Evolutionary conservation across 2,888 invertebrate genomes (phyloP), one percentile per base, ranked within the genome.

Genomic region (Drosophila quasianomalipes): DNA sequence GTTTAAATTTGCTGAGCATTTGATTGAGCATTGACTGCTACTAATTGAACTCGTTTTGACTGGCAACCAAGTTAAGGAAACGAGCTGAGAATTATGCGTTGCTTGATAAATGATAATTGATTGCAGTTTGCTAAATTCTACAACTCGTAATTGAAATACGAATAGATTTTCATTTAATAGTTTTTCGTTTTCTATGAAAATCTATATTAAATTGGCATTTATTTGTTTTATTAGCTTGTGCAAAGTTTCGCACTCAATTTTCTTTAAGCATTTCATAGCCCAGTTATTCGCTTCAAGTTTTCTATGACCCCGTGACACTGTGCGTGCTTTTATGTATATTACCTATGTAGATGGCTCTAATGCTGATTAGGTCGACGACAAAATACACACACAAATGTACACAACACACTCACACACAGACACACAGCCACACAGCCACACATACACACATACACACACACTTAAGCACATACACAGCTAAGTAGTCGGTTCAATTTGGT

Each of bases 341-440:
- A 88, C 83, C 85, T 90, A 83, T 88, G 90, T 88, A 85, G 89
- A 86, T 90, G 85, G 86, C 85, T 76, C 85, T 85, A 85, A 90
- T 85, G 85, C 89, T 86, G 85, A 85, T 85, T 85, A 85, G 85
- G 86, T 85, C 67, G 81, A 55, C 80, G 79, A 81, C 81, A 70
- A 79, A 51, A 72, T 60, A 54, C 39, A 72, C 47, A 47, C 41
- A 64, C 37, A 57, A 28, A 35, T 49, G 53, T 49, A 49, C 44
- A 26, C 59, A 44, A 52, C 52, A 53, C 41, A 51, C 33, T 61
- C 49, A 2, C 37, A 2, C 37, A 1, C 16, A 37, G 33, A 61
- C 37, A 63, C 35, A 59, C 16, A n/a, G n/a, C n/a, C n/a, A n/a
- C n/a, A n/a, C n/a, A n/a, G n/a, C n/a, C 0, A 28, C 33, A 12